These are phyloP conservation scores for Ophioderma brevispina DNA, from an alignment of 35 echinoderm and acorn worm species.

Conservation along the genomic window DNA sequence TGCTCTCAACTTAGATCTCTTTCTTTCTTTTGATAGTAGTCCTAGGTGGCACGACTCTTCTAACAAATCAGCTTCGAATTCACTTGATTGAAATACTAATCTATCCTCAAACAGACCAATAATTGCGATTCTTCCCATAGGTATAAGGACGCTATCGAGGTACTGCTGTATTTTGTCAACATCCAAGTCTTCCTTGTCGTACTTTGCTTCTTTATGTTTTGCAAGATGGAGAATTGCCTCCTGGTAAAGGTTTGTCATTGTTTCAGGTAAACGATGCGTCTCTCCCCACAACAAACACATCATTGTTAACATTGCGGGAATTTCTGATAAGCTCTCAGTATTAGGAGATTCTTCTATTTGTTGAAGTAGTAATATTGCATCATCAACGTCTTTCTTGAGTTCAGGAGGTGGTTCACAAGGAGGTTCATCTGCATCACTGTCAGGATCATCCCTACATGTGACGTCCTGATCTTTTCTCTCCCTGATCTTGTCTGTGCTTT, in stretches of 20 bases:
- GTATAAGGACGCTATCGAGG: neutral
- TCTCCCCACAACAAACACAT: constrained; percentile 11
- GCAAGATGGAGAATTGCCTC: neutral
- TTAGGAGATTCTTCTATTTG: neutral
- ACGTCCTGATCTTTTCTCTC: no score
- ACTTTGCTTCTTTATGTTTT: neutral
- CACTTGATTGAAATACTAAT: neutral
- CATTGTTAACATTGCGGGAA: neutral
- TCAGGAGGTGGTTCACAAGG: constrained; percentile 7
- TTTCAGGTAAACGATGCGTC: neutral
- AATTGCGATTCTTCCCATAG: neutral
- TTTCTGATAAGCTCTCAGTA: neutral
- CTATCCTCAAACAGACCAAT: neutral
- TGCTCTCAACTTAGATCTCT: constrained; percentile 5
- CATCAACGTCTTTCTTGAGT: neutral
- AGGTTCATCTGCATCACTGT: neutral
- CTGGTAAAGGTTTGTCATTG: neutral
- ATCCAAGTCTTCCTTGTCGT: neutral
- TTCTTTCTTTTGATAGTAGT: neutral
- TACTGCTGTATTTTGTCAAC: neutral
- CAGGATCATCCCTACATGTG: neutral
- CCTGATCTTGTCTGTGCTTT: neutral
- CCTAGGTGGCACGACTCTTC: neutral
- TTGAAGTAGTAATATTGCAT: neutral
- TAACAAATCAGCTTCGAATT: neutral